Evolutionary conservation across 2,113 vertebrate genomes (phyloP).

Genomic region (Pavo muticus): DNA sequence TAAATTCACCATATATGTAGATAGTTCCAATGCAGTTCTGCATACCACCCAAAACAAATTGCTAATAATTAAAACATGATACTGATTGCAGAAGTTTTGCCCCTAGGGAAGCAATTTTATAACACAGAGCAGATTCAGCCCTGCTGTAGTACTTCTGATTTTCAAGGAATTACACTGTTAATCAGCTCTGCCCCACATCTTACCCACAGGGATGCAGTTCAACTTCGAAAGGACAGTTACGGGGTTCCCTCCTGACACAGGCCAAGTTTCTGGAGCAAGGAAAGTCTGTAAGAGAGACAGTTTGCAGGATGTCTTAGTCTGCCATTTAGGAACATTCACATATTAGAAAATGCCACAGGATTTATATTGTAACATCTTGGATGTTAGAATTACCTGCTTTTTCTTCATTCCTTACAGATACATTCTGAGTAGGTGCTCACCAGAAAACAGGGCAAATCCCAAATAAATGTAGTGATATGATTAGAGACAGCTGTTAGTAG

Average conservation of each 20-base stretch:
- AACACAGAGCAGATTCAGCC: conserved; percentile 30
- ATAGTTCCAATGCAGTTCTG: conserved; percentile 62
- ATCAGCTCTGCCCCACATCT: conserved; percentile 57
- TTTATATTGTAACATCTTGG: conserved; percentile 39
- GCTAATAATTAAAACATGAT: conserved; percentile 77
- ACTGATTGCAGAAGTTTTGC: conserved; percentile 68
- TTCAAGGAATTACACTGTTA: conserved; percentile 56
- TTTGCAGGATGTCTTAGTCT: conserved; percentile 58
- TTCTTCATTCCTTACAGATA: conserved; percentile 1
- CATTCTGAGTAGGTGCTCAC: conserved; percentile 11
- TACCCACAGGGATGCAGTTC: conserved; percentile 77
- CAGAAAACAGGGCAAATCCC: conserved; percentile 31
- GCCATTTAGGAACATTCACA: conserved; percentile 64
- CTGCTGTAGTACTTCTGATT: conserved; percentile 60
- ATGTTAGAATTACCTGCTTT: background rate
- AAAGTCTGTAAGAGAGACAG: conserved; percentile 69
- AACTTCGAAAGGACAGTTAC: conserved; percentile 74
- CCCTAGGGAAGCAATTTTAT: conserved; percentile 68
- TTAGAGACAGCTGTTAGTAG: conserved; percentile 53
- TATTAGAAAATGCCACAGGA: conserved; percentile 42
- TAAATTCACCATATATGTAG: conserved; percentile 59
- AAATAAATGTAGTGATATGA: conserved; percentile 54
- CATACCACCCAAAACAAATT: conserved; percentile 77
- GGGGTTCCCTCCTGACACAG: conserved; percentile 75
- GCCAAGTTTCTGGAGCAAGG: conserved; percentile 77